These are phyloP conservation scores for Microcebus lehilahytsara DNA, from an alignment of 2,113 vertebrate genomes.

Conservation along the genomic window DNA sequence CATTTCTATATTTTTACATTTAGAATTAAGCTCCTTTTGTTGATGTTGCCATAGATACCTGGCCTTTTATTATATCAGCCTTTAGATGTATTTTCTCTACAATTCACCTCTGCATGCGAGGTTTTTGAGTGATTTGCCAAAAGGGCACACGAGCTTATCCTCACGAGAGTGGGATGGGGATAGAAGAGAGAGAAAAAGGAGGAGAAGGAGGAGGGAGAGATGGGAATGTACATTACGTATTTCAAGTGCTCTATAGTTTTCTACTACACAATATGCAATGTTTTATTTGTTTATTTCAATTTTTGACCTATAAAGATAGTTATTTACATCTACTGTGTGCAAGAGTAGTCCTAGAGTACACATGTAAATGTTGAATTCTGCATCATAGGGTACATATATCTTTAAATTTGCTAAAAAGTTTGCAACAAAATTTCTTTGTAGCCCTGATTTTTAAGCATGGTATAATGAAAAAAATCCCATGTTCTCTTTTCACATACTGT, in stretches of 20 bases:
- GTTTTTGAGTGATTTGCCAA: neutral
- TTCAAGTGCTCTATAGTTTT: neutral
- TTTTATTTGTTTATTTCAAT: neutral
- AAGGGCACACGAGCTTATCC: neutral
- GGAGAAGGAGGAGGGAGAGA: neutral
- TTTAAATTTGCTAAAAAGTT: neutral
- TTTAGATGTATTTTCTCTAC: neutral
- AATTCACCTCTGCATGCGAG: neutral
- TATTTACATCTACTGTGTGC: neutral
- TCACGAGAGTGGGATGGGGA: neutral
- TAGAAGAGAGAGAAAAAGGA: neutral
- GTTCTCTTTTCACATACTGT: neutral
- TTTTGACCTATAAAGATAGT: neutral
- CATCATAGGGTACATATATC: accelerated
- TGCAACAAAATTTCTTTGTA: neutral
- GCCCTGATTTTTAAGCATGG: neutral
- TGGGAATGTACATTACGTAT: neutral
- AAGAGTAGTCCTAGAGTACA: neutral
- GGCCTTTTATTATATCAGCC: neutral
- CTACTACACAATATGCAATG: neutral
- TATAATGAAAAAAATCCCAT: neutral
- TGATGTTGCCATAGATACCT: neutral
- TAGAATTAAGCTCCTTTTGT: neutral
- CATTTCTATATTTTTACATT: neutral
- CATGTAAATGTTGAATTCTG: neutral